Evolutionary conservation across 2,888 invertebrate species (phyloP).

Genomic region (Tipula confusa): DNA sequence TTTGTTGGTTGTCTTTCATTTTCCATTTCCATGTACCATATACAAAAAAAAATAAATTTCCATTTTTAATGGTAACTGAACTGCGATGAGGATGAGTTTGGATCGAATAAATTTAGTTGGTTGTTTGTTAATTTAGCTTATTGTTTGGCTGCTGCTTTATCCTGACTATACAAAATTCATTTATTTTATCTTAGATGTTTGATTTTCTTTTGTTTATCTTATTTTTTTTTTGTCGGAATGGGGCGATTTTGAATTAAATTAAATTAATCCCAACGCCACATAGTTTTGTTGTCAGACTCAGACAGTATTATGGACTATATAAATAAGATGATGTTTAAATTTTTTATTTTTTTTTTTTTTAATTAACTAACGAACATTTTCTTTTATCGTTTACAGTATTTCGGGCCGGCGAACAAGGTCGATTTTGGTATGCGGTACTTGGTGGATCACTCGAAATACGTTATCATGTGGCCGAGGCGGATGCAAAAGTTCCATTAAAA

Average conservation of each 20-base stretch:
- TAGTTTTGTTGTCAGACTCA: not conserved
- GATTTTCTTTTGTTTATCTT: not conserved
- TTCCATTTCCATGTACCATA: not conserved
- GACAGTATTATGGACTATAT: not conserved
- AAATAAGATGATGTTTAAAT: not conserved
- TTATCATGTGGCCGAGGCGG: slow-evolving; percentile 55
- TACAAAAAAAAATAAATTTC: not conserved
- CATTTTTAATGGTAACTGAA: not conserved
- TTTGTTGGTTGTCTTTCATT: not conserved
- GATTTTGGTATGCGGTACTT: slow-evolving; percentile 74
- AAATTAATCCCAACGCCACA: not conserved
- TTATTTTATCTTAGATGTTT: not conserved
- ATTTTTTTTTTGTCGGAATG: too few relatives aligned
- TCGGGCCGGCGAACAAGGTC: slow-evolving; percentile 71
- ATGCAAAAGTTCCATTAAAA: slow-evolving; percentile 59
- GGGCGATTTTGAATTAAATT: not conserved
- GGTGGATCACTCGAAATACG: slow-evolving; percentile 67
- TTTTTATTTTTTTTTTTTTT: not conserved
- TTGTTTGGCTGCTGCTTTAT: not conserved
- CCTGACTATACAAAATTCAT: not conserved
- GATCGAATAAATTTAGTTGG: not conserved
- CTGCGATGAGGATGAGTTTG: not conserved
- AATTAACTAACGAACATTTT: not conserved
- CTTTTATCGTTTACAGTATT: slow-evolving; percentile 57
- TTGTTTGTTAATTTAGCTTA: not conserved